Base-by-base conservation (phyloP, 64 coral and sea anemone genomes). In the Dendronephthya gigantea region DNA sequence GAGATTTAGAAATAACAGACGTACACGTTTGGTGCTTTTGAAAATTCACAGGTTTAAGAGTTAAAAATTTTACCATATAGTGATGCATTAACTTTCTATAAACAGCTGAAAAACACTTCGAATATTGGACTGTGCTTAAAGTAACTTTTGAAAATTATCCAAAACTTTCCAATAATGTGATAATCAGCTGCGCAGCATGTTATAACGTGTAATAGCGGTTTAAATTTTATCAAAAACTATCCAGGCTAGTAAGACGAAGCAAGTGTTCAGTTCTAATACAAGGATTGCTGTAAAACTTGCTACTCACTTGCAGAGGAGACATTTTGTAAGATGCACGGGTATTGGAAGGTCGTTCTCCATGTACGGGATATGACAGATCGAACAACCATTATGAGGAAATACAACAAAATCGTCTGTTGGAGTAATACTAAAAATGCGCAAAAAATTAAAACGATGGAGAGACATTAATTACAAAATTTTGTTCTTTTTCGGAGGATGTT, bases 331-430 rank as follows among this genome's bases (percentile, higher is more conserved):
- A 33, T 66, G 27, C 49, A 97, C 90, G 29, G 94, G 94, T 39
- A 97, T 93, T 4, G 94, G 94, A 51, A 97, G 38, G 31, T 93
- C 94, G 36, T 38, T 83, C 49, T 97, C 94, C 28, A 82, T 86
- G 48, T 97, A 97, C 0, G 94, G 94, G 22, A 97, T 89, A 81
- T 97, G 94, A 28, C 91, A 97, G 1, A 97, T 72, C 58, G 66
- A 52, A 82, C 94, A 97, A 17, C 30, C 25, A 12, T 29, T 79
- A 33, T 79, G 37, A 62, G 55, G 19, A 35, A 35, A 11, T 33
- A 35, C 27, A 0, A 19, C 15, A 11, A 9, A 25, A 35, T 79
- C 72, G 28, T 79, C 72, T 8, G 72, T 79, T 35, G 72, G 28
- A 36, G 72, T 79, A 12, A 79, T 17, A 34, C 72, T 79, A 62